phyloP scores from a whole-genome alignment of 1,140 invertebrate species.

The Calliopsis andreniformis region DNA sequence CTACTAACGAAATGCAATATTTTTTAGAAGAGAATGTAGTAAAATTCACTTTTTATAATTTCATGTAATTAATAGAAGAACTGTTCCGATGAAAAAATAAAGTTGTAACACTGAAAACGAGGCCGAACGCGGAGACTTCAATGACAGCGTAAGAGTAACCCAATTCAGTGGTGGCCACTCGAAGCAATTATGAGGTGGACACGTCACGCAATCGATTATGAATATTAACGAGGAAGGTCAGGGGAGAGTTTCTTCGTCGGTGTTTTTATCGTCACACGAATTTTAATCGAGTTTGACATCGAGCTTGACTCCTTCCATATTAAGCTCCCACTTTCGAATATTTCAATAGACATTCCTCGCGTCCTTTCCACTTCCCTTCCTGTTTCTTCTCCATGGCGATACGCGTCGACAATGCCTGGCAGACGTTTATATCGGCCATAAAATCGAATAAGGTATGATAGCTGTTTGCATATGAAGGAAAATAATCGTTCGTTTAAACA shows the following conservation, averaged over 20 bases:
- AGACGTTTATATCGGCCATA: background rate
- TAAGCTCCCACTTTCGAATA: constrained; percentile 58
- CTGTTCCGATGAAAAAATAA: too few species aligned
- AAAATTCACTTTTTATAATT: too few species aligned
- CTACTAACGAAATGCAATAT: too few species aligned
- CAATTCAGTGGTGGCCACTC: background rate
- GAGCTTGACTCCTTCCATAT: constrained; percentile 52
- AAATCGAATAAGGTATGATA: background rate
- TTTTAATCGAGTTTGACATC: constrained; percentile 46
- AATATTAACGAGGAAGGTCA: constrained; percentile 63
- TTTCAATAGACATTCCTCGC: background rate
- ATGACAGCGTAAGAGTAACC: constrained; percentile 5
- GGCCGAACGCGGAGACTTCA: background rate
- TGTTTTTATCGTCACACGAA: constrained; percentile 35
- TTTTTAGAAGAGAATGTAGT: too few species aligned
- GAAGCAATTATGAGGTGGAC: constrained; percentile 29
- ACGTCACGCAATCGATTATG: constrained; percentile 48
- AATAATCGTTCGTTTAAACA: background rate
- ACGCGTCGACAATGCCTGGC: background rate
- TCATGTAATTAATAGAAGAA: too few species aligned
- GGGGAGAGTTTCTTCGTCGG: constrained; percentile 54
- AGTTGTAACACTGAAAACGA: too few species aligned
- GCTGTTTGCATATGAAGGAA: background rate
- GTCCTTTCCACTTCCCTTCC: background rate
- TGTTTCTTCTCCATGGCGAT: background rate